Conservation (phyloP, 2,113 vertebrate genomes). For the Anguilla japonica region DNA sequence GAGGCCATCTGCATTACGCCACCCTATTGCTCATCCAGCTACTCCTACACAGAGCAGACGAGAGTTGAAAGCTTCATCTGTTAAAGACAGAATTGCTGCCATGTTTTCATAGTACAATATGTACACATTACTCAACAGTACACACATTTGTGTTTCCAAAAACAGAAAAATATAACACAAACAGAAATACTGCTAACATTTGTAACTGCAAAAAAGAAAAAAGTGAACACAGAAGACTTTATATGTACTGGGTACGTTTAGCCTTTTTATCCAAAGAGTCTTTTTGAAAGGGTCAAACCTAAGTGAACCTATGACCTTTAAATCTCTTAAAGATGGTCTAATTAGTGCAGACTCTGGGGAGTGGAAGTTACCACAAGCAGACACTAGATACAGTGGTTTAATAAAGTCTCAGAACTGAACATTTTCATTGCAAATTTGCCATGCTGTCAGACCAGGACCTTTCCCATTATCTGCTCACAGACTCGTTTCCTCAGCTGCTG, state of each 20-base stretch:
- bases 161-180: neutral
- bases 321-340: neutral
- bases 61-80: constrained; percentile 1
- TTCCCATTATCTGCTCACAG: neutral
- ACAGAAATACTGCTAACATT: neutral
- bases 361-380: neutral
- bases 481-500: neutral
- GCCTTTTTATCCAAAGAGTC: neutral
- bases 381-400: neutral
- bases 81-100: neutral
- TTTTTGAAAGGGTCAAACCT: neutral
- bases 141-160: neutral
- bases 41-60: constrained; percentile 1
- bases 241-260: neutral
- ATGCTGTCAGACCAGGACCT: neutral
- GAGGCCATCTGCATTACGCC: neutral
- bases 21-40: neutral
- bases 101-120: neutral
- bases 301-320: neutral
- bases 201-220: neutral
- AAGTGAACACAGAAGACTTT: neutral
- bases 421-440: neutral
- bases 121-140: neutral
- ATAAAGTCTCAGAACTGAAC: neutral
- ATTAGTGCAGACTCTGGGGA: neutral